Percentiles rank a stretch among this genome's conserved stretches.
phyloP scores from a whole-genome alignment of 1,140 invertebrate genomes.

The Paramacrobiotus metropolitanus region DNA sequence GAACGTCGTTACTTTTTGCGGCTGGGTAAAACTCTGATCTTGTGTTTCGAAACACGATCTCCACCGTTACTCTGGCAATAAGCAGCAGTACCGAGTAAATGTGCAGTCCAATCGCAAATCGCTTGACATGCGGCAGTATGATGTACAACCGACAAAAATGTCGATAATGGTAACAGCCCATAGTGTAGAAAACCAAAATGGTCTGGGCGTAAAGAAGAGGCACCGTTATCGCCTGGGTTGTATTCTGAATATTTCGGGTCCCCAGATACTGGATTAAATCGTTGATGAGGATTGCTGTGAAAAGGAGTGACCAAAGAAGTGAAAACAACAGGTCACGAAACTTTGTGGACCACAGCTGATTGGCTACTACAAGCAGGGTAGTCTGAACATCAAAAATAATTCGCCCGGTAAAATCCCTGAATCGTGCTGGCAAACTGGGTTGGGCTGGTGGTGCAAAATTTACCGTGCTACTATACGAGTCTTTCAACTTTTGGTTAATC shows the following conservation, averaged over 20 bases:
- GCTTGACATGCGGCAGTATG: background rate
- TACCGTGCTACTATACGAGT: too few species aligned
- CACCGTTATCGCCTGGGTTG: background rate
- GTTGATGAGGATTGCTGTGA: background rate
- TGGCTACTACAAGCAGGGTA: too few species aligned
- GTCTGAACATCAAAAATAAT: too few species aligned
- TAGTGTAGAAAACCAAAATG: slow-evolving; percentile 4
- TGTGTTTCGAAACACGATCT: background rate
- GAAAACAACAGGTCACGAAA: background rate
- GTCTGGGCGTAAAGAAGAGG: background rate
- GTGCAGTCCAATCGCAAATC: background rate
- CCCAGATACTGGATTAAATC: background rate
- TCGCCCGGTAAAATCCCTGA: too few species aligned
- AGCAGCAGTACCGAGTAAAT: background rate
- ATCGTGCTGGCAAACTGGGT: too few species aligned
- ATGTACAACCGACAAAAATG: background rate
- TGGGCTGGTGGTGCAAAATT: too few species aligned
- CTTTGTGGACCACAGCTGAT: background rate
- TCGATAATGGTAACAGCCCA: background rate
- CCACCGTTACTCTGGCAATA: background rate
- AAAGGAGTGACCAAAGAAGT: background rate
- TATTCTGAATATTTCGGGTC: background rate
- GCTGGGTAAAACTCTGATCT: background rate
- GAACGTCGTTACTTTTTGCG: background rate
- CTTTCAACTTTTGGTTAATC: too few species aligned